Conservation (phyloP, 35 echinoderm and acorn worm genomes). For the Acanthaster planci region DNA sequence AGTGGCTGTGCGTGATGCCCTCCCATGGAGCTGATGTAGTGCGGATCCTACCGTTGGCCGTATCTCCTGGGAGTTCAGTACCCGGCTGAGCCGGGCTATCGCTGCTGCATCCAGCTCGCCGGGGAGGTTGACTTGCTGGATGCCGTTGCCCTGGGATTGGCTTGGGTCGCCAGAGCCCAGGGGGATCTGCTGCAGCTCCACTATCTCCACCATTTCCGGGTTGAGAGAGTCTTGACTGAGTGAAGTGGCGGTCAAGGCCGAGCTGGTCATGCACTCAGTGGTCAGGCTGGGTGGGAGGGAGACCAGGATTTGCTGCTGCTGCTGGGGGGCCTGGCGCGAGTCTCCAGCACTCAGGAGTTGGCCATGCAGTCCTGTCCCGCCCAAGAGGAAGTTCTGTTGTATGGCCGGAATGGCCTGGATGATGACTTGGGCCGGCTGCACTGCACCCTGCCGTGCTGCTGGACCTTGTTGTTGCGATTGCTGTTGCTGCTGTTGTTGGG, state of each 20-base stretch:
- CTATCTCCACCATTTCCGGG: constrained; percentile 34
- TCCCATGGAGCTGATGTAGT: constrained; percentile 9
- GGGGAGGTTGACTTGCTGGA: constrained; percentile 41
- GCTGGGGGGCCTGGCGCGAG: constrained; percentile 12
- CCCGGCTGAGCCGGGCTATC: constrained; percentile 29
- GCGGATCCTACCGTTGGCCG: constrained; percentile 16
- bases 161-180: not conserved
- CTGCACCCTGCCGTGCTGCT: constrained; percentile 6
- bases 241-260: not conserved
- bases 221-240: constrained; percentile 27
- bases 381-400: constrained; percentile 45
- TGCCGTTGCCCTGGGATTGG: constrained; percentile 9
- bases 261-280: constrained; percentile 28
- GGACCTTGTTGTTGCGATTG: constrained; percentile 5
- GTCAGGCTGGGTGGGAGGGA: constrained; percentile 32
- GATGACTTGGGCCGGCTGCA: constrained; percentile 65
- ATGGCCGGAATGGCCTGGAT: constrained; percentile 69
- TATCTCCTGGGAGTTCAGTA: constrained; percentile 23
- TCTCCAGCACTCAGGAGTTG: constrained; percentile 10
- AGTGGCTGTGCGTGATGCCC: constrained; percentile 1
- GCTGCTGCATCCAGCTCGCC: constrained; percentile 2
- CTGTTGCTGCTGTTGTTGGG: constrained; percentile 41
- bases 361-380: not conserved
- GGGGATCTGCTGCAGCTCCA: constrained; percentile 33
- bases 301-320: constrained; percentile 41